Percentiles rank a stretch among this genome's conserved stretches.
Conservation (phyloP, 2,888 invertebrate species). For the Lamellibrachia columna region DNA sequence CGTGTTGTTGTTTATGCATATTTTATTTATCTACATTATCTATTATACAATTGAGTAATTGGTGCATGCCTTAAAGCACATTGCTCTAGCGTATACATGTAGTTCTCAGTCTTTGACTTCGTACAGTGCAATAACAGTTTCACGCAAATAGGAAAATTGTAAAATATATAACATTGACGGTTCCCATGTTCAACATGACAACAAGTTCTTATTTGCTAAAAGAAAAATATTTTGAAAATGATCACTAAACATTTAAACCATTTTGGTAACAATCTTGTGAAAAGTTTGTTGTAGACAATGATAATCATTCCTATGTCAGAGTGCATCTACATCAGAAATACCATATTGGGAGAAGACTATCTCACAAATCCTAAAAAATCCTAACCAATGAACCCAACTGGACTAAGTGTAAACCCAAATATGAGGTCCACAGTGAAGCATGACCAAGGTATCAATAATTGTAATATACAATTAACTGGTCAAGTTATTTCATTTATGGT, state of each 20-base stretch:
- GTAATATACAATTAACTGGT: background rate
- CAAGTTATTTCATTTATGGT: background rate
- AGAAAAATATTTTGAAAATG: background rate
- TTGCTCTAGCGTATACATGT: background rate
- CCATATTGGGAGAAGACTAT: background rate
- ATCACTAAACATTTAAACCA: background rate
- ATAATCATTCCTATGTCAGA: background rate
- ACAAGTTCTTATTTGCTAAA: background rate
- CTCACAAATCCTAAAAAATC: background rate
- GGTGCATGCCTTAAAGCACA: background rate
- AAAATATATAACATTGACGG: background rate
- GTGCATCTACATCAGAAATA: background rate
- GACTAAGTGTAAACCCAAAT: background rate
- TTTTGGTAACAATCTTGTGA: background rate
- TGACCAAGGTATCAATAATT: background rate
- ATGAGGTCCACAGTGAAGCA: background rate
- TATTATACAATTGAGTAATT: background rate
- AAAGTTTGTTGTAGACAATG: background rate
- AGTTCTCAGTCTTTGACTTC: background rate
- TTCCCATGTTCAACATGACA: background rate
- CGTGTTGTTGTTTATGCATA: background rate
- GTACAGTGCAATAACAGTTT: background rate
- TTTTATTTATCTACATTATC: background rate
- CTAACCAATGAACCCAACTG: background rate
- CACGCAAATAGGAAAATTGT: background rate